Evolutionary conservation across 2,888 invertebrate species (phyloP).

Genomic region (Blastobasis lacticolella): DNA sequence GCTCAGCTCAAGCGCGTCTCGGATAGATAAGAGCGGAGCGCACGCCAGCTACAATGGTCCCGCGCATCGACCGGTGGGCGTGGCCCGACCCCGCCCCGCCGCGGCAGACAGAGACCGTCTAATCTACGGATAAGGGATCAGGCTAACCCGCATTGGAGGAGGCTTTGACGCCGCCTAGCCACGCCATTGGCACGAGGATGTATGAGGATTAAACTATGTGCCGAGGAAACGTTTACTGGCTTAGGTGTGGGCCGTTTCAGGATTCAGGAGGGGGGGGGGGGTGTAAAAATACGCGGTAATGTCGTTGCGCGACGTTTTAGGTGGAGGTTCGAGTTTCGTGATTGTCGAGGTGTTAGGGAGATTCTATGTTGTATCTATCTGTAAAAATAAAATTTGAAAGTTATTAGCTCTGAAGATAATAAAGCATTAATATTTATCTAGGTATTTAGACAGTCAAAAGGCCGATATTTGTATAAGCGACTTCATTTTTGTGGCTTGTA

Average conservation of each 20-base stretch:
- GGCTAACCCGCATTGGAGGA: slow-evolving; percentile 63
- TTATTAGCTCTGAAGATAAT: too few species aligned
- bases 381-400: too few species aligned
- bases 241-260: slow-evolving; percentile 23
- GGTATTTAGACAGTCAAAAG: too few species aligned
- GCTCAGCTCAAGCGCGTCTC: slow-evolving; percentile 29
- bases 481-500: too few species aligned
- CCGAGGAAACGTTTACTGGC: slow-evolving; percentile 10
- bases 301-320: background rate
- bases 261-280: slow-evolving; percentile 10
- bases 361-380: too few species aligned
- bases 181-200: slow-evolving; percentile 62
- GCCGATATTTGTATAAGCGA: too few species aligned
- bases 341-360: too few species aligned
- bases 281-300: background rate
- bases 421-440: too few species aligned
- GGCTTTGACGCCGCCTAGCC: slow-evolving; percentile 59
- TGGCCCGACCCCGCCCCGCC: slow-evolving; percentile 62
- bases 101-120: slow-evolving; percentile 54
- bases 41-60: slow-evolving; percentile 16
- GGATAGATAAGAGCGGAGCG: slow-evolving; percentile 68
- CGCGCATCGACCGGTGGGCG: slow-evolving; percentile 70
- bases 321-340: background rate
- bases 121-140: slow-evolving; percentile 72
- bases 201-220: slow-evolving; percentile 63